A percentile compares a stretch with the other conserved stretches of the same genome.
phyloP scores from a whole-genome alignment of 1,140 invertebrate species.

The Papilio polyxenes region DNA sequence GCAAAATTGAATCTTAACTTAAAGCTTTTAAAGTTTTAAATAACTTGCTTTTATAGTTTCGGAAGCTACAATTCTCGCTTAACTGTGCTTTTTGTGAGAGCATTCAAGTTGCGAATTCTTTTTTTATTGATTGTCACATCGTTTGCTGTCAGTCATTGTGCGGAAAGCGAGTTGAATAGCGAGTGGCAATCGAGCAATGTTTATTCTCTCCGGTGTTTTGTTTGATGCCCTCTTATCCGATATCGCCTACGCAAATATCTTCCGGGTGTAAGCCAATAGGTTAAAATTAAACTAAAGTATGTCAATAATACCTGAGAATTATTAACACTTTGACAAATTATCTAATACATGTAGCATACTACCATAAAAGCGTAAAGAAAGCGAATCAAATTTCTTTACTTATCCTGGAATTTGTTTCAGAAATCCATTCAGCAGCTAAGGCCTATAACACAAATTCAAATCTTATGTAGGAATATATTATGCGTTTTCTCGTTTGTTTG shows the following conservation, averaged over 20 bases:
- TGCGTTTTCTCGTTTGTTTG: no score
- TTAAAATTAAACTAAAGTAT: neutral
- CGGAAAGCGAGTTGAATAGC: neutral
- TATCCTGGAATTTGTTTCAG: no score
- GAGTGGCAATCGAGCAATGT: slow-evolving; percentile 11
- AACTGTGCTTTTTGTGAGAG: slow-evolving; percentile 28
- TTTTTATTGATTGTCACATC: slow-evolving; percentile 14
- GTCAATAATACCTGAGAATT: neutral
- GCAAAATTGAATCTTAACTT: neutral
- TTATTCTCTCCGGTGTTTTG: slow-evolving; percentile 4
- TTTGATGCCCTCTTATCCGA: neutral
- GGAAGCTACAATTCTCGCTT: slow-evolving; percentile 2
- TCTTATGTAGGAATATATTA: no score
- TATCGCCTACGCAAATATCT: slow-evolving; percentile 8
- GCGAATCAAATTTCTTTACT: no score
- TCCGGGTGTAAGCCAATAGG: neutral
- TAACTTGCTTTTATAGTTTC: neutral
- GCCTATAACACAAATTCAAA: no score
- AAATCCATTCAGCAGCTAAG: no score
- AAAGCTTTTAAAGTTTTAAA: neutral
- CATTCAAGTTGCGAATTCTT: slow-evolving; percentile 31
- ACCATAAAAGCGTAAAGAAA: no score
- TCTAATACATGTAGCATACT: neutral
- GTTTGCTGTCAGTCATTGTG: slow-evolving; percentile 16
- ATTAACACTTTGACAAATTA: neutral